Evolutionary conservation across 2,888 invertebrate genomes (phyloP), one percentile per base, ranked within the genome.

Genomic region (Pyrrhosoma nymphula): DNA sequence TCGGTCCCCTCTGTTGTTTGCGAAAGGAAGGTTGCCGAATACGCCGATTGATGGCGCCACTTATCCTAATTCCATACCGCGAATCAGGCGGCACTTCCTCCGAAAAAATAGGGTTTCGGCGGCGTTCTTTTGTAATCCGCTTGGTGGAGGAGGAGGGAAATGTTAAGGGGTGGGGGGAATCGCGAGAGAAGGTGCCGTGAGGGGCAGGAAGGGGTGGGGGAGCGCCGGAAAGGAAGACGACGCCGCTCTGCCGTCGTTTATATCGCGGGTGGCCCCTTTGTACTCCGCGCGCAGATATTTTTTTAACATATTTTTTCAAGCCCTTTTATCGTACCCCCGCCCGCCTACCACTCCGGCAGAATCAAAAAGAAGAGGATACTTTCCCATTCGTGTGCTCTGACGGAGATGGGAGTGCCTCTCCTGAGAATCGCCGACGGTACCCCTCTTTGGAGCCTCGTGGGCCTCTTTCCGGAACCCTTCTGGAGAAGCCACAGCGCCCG

Each of bases 151-250:
- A 88, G 75, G 63, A 82, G 82, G 82, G 90, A 95, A 60, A 89
- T 95, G 35, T 88, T 88, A 95, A 88, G 60, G 69, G 89, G 69
- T 35, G 56, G 90, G 35, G 30, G n/a, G 90, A 30, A 12, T 88
- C n/a, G n/a, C 10, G 0, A 4, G 69, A 12, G 26, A 97, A 96
- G 96, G 97, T 3, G 6, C 96, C 96, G 96, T 96, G 56, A 91
- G 90, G 90, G 63, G 56, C 56, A 96, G 96, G 95, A 95, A 75
- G 88, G 90, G 60, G 95, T 82, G 93, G 90, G 93, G 63, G 55
- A 56, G 95, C 91, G 47, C 47, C 47, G 95, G 56, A 56, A 90
- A 75, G 95, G 39, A 90, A 55, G 55, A 30, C 90, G 69, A 88
- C 30, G 95, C 35, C 88, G 63, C n/a, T 47, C 56, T 63, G 95